Percentiles rank a stretch among this genome's conserved stretches.
Conservation (phyloP, 2,113 vertebrate genomes). For the Tupaia tana region DNA sequence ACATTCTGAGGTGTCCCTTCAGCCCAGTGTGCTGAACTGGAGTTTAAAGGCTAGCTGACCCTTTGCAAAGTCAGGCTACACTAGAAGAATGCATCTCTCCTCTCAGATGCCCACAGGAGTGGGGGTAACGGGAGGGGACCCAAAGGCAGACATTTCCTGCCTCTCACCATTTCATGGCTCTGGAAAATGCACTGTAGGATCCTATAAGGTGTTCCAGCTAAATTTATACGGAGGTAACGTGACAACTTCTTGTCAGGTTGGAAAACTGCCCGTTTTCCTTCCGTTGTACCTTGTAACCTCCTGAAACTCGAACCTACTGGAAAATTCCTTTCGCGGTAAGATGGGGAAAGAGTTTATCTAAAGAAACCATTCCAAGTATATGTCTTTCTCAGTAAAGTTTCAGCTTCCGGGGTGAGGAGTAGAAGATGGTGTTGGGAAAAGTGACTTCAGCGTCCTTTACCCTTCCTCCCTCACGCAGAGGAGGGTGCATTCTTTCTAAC, state of each 20-base stretch:
- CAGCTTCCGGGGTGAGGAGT: not conserved
- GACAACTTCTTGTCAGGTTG: not conserved
- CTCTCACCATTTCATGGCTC: not conserved
- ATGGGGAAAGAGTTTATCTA: conserved; percentile 55
- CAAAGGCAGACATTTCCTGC: not conserved
- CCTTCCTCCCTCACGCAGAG: not conserved
- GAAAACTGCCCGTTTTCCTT: conserved; percentile 35
- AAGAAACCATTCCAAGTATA: not conserved
- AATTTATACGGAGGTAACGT: not conserved
- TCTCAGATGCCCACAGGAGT: not conserved
- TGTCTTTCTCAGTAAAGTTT: conserved; percentile 32
- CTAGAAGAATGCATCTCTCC: not conserved
- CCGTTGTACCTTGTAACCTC: conserved; percentile 14
- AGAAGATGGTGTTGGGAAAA: not conserved
- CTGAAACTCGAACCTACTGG: conserved; percentile 58
- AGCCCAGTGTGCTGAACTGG: not conserved
- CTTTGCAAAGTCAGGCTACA: not conserved
- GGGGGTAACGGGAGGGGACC: not conserved
- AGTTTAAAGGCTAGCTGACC: not conserved
- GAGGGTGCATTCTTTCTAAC: accelerated
- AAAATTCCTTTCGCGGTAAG: conserved; percentile 63
- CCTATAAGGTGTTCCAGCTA: not conserved
- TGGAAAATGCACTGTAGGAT: not conserved
- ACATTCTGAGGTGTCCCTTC: not conserved
- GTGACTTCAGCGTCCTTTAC: not conserved